Percentiles rank a stretch among this genome's conserved stretches.
These are phyloP conservation scores for Garrulus glandarius DNA, from an alignment of 2,797 vertebrate genomes.

Conservation along the genomic window DNA sequence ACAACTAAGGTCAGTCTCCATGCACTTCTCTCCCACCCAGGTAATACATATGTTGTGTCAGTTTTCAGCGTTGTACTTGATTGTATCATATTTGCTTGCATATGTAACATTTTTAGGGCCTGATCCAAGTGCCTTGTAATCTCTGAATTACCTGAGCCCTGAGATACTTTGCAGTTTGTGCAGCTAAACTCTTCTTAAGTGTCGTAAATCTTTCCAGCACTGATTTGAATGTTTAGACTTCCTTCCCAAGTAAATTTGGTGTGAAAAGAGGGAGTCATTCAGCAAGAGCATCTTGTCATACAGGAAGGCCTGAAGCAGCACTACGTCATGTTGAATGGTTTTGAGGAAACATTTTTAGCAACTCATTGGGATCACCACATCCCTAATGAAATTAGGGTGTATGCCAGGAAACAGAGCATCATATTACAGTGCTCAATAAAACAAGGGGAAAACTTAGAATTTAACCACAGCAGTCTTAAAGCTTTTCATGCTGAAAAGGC, in stretches of 20 bases:
- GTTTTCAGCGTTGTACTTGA: background rate
- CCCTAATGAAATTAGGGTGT: background rate
- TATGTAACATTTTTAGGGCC: background rate
- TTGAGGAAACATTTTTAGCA: background rate
- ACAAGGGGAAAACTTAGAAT: background rate
- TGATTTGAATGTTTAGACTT: background rate
- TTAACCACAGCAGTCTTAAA: background rate
- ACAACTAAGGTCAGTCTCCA: background rate
- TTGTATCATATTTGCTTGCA: background rate
- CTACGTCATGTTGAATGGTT: background rate
- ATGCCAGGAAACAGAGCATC: background rate
- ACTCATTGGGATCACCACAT: background rate
- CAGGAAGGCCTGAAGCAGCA: background rate
- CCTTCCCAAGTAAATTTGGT: background rate
- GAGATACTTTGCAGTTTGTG: background rate
- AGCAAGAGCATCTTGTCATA: background rate
- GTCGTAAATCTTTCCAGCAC: background rate
- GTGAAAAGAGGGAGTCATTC: background rate
- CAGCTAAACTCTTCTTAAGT: background rate
- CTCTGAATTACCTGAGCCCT: background rate
- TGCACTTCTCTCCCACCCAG: background rate
- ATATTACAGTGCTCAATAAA: background rate
- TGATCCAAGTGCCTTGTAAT: background rate
- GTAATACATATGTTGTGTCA: background rate
- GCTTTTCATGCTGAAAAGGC: background rate